Evolutionary conservation across 2,888 invertebrate species (phyloP).

Genomic region (Polyploca ridens): DNA sequence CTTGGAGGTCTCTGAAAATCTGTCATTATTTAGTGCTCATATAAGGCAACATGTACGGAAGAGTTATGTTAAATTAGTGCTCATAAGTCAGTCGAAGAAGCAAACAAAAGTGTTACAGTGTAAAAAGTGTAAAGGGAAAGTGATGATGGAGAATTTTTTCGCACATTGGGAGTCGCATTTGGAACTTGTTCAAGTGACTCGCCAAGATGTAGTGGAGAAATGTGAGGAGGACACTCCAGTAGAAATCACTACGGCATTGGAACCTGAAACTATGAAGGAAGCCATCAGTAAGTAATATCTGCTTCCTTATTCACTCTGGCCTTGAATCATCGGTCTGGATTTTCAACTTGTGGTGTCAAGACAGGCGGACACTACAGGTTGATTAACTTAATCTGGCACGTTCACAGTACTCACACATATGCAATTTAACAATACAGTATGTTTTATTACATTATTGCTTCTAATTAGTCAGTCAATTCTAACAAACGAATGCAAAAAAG

Average conservation of each 20-base stretch:
- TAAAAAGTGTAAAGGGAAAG: constrained; percentile 22
- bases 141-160: constrained; percentile 30
- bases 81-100: constrained; percentile 13
- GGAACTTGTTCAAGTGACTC: constrained; percentile 11
- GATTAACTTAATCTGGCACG: too few relatives aligned
- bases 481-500: too few relatives aligned
- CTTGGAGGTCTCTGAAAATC: fast-evolving
- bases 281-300: constrained; percentile 24
- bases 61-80: constrained; percentile 23
- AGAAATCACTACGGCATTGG: background rate
- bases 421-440: too few relatives aligned
- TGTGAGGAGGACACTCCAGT: too few relatives aligned
- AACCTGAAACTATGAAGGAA: constrained; percentile 17
- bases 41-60: constrained; percentile 37
- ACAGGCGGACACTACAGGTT: too few relatives aligned
- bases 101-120: constrained; percentile 34
- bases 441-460: too few relatives aligned
- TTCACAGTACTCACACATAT: too few relatives aligned
- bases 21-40: constrained; percentile 23
- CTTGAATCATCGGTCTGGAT: too few relatives aligned
- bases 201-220: background rate
- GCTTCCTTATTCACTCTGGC: too few relatives aligned
- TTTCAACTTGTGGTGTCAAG: too few relatives aligned
- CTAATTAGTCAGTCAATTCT: too few relatives aligned
- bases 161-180: constrained; percentile 58